These are phyloP conservation scores for Polymixis flavicincta DNA, from an alignment of 2,888 invertebrate genomes.

Conservation along the genomic window DNA sequence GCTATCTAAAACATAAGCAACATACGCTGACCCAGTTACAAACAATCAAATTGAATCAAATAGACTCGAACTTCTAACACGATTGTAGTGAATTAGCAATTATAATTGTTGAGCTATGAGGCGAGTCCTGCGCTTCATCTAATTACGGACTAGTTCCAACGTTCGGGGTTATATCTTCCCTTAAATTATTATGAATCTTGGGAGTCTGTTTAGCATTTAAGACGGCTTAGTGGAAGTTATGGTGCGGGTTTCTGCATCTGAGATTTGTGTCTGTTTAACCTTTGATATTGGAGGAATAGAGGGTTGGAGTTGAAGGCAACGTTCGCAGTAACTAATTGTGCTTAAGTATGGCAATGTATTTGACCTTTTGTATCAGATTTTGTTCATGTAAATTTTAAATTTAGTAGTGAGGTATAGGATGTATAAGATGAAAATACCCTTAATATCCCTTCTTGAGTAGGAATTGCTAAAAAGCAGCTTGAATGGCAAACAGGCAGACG, in stretches of 20 bases:
- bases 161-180: conserved; percentile 35
- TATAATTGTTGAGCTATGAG: conserved; percentile 54
- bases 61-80: conserved; percentile 48
- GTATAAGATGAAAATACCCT: no score
- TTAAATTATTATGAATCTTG: conserved; percentile 54
- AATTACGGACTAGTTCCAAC: conserved; percentile 34
- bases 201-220: conserved; percentile 47
- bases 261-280: conserved; percentile 37
- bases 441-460: no score
- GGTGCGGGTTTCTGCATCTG: conserved; percentile 13
- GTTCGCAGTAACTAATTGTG: background rate
- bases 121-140: conserved; percentile 46
- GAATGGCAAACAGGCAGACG: no score
- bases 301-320: background rate
- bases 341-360: background rate
- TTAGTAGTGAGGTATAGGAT: background rate
- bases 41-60: conserved; percentile 48
- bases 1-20: conserved; percentile 22
- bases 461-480: no score
- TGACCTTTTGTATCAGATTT: background rate
- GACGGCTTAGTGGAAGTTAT: conserved; percentile 34
- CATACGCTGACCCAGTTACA: conserved; percentile 40
- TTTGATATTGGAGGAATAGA: conserved; percentile 19
- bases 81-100: conserved; percentile 55
- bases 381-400: background rate